Evolutionary conservation across 2,888 invertebrate genomes (phyloP).

Genomic region (Macrosiphum euphorbiae): DNA sequence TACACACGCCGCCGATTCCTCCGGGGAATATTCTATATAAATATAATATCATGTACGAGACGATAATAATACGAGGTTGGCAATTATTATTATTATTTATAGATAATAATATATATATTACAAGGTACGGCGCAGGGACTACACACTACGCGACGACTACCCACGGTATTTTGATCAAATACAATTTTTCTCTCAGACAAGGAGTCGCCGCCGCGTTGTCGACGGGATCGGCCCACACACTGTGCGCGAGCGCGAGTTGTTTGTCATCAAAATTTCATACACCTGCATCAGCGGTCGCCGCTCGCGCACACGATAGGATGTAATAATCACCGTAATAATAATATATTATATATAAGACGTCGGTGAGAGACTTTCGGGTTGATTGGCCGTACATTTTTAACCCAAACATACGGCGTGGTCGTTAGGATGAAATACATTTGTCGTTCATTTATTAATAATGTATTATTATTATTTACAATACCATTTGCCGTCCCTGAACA

Average conservation of each 20-base stretch:
- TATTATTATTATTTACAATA: background rate
- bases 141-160: background rate
- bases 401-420: background rate
- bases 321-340: background rate
- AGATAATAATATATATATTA: background rate
- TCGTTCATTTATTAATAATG: background rate
- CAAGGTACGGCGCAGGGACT: background rate
- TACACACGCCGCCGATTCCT: background rate
- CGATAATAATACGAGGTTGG: conserved; percentile 9
- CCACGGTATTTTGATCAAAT: conserved; percentile 26
- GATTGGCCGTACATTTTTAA: background rate
- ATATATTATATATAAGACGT: background rate
- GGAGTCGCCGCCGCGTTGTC: background rate
- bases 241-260: background rate
- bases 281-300: background rate
- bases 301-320: background rate
- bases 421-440: background rate
- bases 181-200: background rate
- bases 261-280: conserved; percentile 37
- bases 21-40: conserved; percentile 21
- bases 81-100: conserved; percentile 40
- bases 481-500: background rate
- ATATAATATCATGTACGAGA: background rate
- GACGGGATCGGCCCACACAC: background rate
- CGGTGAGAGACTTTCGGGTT: background rate